These are phyloP conservation scores for Zosterops borbonicus DNA, from an alignment of 2,113 vertebrate genomes.

Conservation along the genomic window DNA sequence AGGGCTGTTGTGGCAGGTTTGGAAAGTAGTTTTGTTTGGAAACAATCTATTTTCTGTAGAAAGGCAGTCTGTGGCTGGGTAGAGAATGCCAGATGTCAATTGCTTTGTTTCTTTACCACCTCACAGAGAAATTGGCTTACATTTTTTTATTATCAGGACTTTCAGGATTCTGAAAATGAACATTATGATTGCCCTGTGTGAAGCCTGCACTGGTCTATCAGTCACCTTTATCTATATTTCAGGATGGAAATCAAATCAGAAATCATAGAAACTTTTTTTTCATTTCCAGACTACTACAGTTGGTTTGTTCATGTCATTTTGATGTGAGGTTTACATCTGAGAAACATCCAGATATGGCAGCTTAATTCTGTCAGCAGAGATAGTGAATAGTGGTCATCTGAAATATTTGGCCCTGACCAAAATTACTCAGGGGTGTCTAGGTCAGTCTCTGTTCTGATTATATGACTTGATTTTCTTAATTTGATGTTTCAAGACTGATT, in stretches of 20 bases:
- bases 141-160: neutral
- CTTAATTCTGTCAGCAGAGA: neutral
- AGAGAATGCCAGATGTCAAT: neutral
- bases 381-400: neutral
- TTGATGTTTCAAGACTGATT: neutral
- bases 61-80: neutral
- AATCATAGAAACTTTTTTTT: neutral
- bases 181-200: neutral
- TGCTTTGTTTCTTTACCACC: neutral
- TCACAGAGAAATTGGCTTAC: neutral
- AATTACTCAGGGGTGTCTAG: neutral
- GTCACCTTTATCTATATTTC: neutral
- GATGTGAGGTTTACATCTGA: neutral
- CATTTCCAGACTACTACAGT: neutral
- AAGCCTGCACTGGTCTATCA: neutral
- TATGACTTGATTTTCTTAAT: neutral
- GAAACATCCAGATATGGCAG: neutral
- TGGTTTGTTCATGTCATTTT: neutral
- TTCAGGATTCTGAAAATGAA: neutral
- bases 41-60: neutral
- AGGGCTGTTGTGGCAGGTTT: neutral
- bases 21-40: neutral
- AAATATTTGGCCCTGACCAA: neutral
- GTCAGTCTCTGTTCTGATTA: neutral
- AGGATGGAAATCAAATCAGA: neutral